A percentile compares a stretch with the other conserved stretches of the same genome.
Evolutionary conservation across 2,888 invertebrate genomes (phyloP).

Genomic region (Noctua comes): DNA sequence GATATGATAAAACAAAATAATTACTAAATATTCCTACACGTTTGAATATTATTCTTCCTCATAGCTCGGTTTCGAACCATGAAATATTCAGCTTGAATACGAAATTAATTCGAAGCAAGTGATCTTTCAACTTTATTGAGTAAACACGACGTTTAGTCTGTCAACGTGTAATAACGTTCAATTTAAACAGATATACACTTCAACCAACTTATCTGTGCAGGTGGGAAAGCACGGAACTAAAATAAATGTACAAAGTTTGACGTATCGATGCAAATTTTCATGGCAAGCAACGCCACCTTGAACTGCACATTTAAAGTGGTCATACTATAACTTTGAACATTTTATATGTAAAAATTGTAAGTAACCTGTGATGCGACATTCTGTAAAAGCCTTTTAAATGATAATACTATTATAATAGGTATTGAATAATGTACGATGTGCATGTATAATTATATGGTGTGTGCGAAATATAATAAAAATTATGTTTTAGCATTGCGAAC

Average conservation of each 20-base stretch:
- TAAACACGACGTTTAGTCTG: constrained; percentile 9
- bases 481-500: constrained; percentile 66
- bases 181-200: constrained; percentile 15
- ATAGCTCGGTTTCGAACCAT: background rate
- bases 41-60: constrained; percentile 13
- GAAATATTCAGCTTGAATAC: constrained; percentile 4
- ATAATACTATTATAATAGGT: constrained; percentile 43
- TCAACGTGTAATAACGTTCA: constrained; percentile 20
- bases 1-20: background rate
- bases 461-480: constrained; percentile 60
- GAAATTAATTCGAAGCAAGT: constrained; percentile 15
- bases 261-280: too few species aligned
- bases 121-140: constrained; percentile 18
- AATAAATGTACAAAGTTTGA: too few species aligned
- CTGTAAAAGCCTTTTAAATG: constrained; percentile 43
- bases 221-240: too few species aligned
- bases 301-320: background rate
- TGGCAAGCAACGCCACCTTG: too few species aligned
- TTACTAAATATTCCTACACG: background rate
- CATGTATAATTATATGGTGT: constrained; percentile 58
- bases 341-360: constrained; percentile 29
- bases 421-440: constrained; percentile 48
- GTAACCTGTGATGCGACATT: constrained; percentile 62
- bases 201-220: too few species aligned
- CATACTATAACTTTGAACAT: constrained; percentile 19